Evolutionary conservation across 2,888 invertebrate genomes (phyloP).

Genomic region (Myathropa florea): DNA sequence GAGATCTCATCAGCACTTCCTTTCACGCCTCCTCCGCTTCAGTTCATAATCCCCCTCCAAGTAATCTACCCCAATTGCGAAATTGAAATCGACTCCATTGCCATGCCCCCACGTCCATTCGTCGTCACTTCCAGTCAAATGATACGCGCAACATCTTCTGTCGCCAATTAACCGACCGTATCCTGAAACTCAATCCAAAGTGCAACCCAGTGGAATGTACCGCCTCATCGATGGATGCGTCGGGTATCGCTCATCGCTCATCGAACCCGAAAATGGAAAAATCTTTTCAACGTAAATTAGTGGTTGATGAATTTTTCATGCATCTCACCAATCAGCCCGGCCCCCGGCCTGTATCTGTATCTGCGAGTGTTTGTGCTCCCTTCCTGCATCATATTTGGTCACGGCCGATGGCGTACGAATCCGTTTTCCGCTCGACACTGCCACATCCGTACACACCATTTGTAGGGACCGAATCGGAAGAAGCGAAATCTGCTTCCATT

Average conservation of each 20-base stretch:
- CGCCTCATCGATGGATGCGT: not conserved
- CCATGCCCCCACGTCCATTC: no score
- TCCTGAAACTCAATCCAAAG: no score
- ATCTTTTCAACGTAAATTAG: not conserved
- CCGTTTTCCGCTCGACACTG: not conserved
- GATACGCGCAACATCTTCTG: not conserved
- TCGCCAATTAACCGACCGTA: no score
- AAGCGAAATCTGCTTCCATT: slow-evolving; percentile 28
- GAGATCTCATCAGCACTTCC: no score
- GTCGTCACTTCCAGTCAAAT: not conserved
- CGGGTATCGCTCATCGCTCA: not conserved
- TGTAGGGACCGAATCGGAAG: not conserved
- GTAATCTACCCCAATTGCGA: no score
- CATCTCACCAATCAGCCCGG: not conserved
- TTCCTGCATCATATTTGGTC: not conserved
- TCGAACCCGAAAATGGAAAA: not conserved
- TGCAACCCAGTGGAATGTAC: no score
- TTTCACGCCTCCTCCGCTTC: no score
- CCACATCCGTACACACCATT: not conserved
- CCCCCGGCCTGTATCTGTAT: not conserved
- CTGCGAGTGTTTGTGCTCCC: no score
- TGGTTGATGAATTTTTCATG: not conserved
- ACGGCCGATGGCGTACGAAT: not conserved
- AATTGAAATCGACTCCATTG: no score
- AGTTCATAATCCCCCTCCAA: no score